Evolutionary conservation across 2,113 vertebrate genomes (phyloP).

Genomic region (Ictidomys tridecemlineatus): DNA sequence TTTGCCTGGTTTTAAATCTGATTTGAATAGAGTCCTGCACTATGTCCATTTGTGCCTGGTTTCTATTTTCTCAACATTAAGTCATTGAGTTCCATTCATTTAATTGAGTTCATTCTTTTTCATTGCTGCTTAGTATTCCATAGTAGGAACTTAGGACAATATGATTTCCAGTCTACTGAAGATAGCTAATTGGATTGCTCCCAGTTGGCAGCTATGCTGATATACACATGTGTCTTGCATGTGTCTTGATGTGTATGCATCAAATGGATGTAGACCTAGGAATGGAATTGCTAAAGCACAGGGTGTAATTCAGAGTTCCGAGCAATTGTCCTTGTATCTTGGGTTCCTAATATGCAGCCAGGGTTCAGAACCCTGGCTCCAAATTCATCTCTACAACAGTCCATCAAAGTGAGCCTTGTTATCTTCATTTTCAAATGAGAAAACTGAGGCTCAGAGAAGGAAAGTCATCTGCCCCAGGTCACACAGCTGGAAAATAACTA

Average conservation of each 20-base stretch:
- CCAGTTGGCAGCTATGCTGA: background rate
- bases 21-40: accelerated
- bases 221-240: too few relatives aligned
- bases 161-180: background rate
- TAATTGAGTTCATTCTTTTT: background rate
- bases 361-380: background rate
- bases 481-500: background rate
- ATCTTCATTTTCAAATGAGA: background rate
- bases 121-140: background rate
- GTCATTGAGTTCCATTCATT: too few relatives aligned
- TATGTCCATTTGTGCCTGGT: background rate
- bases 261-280: background rate
- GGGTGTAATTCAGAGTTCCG: background rate
- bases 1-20: background rate
- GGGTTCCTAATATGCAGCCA: background rate
- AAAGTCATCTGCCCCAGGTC: background rate
- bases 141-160: too few relatives aligned
- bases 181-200: too few relatives aligned
- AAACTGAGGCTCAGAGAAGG: background rate
- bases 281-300: background rate
- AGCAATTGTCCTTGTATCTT: background rate
- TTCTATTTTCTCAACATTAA: background rate
- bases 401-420: background rate
- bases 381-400: background rate
- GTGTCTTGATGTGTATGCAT: too few relatives aligned